Conservation (phyloP, 2,113 vertebrate genomes). For the Onychorhynchus coronatus region DNA sequence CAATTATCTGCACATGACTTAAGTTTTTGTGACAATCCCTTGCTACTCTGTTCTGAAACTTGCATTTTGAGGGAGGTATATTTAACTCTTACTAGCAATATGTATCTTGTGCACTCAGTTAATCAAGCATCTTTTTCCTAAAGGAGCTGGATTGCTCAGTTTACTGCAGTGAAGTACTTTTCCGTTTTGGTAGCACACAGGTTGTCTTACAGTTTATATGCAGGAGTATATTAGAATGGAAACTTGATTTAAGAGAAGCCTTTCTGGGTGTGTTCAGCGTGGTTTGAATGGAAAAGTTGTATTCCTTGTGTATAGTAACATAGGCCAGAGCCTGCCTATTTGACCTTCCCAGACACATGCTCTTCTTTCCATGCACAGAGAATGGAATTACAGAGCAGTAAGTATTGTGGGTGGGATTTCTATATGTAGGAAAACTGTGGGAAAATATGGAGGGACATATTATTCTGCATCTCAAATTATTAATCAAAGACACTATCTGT, state of each 20-base stretch:
- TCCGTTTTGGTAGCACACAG: not conserved
- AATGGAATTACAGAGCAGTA: not conserved
- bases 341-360: not conserved
- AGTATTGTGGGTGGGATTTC: not conserved
- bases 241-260: not conserved
- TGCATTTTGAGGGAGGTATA: not conserved
- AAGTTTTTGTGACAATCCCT: constrained; percentile 35
- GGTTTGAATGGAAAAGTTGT: not conserved
- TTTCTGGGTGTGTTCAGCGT: not conserved
- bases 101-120: not conserved
- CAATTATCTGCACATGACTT: not conserved
- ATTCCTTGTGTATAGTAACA: not conserved
- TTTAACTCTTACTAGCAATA: constrained; percentile 15
- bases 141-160: not conserved
- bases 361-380: not conserved
- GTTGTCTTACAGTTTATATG: not conserved
- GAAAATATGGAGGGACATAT: not conserved
- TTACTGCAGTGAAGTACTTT: not conserved
- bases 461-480: not conserved
- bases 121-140: not conserved
- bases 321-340: not conserved
- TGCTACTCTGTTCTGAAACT: not conserved
- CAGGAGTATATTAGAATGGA: constrained; percentile 2
- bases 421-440: not conserved
- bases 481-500: not conserved